These are phyloP conservation scores for Campoletis sonorensis DNA, from an alignment of 1,140 invertebrate species.

Conservation along the genomic window DNA sequence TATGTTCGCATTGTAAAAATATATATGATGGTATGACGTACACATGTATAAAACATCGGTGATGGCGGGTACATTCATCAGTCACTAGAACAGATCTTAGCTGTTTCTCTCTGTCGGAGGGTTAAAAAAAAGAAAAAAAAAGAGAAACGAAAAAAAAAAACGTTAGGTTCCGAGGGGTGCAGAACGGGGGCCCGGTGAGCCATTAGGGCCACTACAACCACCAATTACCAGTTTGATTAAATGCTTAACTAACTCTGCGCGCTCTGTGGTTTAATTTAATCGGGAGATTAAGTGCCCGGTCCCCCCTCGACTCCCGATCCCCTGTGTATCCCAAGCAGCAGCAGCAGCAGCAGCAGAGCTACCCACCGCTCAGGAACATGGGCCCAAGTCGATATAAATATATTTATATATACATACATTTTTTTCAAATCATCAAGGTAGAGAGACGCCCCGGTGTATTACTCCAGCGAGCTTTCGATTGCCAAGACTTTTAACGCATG, in stretches of 20 bases:
- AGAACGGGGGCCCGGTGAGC: conserved; percentile 55
- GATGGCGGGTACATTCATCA: conserved; percentile 63
- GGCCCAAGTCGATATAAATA: too few relatives aligned
- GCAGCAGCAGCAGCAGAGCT: too few relatives aligned
- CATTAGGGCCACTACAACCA: conserved; percentile 71
- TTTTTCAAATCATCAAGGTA: too few relatives aligned
- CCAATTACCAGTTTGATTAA: conserved; percentile 75
- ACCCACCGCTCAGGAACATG: too few relatives aligned
- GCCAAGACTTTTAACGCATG: too few relatives aligned
- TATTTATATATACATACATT: too few relatives aligned
- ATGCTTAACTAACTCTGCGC: conserved; percentile 74
- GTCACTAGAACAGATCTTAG: conserved; percentile 54
- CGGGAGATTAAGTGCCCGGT: conserved; percentile 71
- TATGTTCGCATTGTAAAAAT: background rate
- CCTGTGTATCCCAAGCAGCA: too few relatives aligned
- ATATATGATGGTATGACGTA: conserved; percentile 6
- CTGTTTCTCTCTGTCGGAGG: conserved; percentile 18
- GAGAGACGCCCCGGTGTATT: too few relatives aligned
- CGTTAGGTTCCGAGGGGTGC: background rate
- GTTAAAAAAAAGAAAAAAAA: background rate
- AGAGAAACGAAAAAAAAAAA: too few relatives aligned
- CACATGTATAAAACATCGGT: conserved; percentile 12
- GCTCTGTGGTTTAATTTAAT: conserved; percentile 75
- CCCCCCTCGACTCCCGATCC: conserved; percentile 34
- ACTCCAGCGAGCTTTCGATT: too few relatives aligned